Evolutionary conservation across 2,797 vertebrate genomes (phyloP).

Genomic region (Spinus pinus): DNA sequence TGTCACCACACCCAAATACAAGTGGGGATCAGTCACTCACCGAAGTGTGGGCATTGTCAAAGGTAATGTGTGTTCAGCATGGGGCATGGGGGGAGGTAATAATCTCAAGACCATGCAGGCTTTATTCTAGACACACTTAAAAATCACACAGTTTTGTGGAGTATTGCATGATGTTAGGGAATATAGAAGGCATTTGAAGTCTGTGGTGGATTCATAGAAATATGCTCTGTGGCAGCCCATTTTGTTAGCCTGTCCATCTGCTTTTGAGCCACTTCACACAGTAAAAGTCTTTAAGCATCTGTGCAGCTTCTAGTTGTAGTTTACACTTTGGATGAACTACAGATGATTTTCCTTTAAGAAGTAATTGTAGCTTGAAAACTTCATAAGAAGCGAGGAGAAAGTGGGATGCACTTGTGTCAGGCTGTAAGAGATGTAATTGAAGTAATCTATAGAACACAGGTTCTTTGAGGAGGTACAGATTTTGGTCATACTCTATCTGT

Average conservation of each 20-base stretch:
- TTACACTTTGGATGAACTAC: background rate
- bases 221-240: rapidly evolving
- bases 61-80: conserved; percentile 75
- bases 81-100: background rate
- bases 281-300: background rate
- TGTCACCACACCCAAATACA: conserved; percentile 96
- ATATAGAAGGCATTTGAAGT: background rate
- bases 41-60: conserved; percentile 96
- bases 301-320: background rate
- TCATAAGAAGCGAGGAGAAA: background rate
- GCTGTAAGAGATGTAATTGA: background rate
- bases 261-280: background rate
- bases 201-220: rapidly evolving
- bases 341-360: background rate
- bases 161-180: background rate
- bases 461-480: background rate
- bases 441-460: background rate
- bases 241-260: background rate
- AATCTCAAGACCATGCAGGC: background rate
- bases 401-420: background rate
- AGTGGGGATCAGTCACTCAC: conserved; percentile 98
- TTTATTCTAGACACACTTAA: background rate
- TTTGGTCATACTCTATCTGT: background rate
- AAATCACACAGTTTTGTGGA: background rate
- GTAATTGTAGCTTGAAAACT: background rate